Conservation (phyloP, 2,888 invertebrate species). For the Sminthurinus aureus region DNA sequence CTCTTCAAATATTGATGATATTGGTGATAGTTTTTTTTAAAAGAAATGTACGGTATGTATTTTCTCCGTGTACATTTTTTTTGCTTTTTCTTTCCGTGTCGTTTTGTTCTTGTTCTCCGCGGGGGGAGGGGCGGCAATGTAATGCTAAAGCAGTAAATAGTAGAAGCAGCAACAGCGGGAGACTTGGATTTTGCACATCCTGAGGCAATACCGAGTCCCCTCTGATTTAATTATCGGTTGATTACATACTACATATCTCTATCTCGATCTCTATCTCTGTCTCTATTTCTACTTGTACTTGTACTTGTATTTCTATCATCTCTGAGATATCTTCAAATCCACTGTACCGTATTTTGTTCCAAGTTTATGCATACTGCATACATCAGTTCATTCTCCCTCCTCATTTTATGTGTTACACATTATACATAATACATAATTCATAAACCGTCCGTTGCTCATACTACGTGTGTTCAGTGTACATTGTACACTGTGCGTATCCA, state of each 20-base stretch:
- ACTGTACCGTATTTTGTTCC: not conserved
- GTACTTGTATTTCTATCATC: too few relatives aligned
- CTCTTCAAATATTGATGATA: too few relatives aligned
- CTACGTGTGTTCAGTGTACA: too few relatives aligned
- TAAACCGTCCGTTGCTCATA: too few relatives aligned
- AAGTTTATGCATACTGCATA: not conserved
- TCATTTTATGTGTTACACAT: too few relatives aligned
- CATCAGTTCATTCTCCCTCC: not conserved
- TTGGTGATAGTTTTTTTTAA: too few relatives aligned
- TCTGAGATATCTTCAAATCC: not conserved
- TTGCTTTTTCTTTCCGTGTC: not conserved
- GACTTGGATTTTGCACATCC: constrained; percentile 47
- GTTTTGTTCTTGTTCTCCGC: not conserved
- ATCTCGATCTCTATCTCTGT: not conserved
- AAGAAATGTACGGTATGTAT: too few relatives aligned
- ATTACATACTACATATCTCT: constrained; percentile 45
- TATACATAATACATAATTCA: too few relatives aligned
- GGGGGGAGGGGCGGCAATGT: constrained; percentile 15
- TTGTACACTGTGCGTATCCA: too few relatives aligned
- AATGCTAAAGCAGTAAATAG: not conserved
- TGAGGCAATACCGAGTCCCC: constrained; percentile 50
- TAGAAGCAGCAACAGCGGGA: constrained; percentile 14
- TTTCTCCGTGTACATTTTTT: not conserved
- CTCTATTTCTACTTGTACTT: not conserved
- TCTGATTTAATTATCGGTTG: constrained; percentile 54